Conservation (phyloP, 2,797 vertebrate species). For the Peromyscus eremicus region DNA sequence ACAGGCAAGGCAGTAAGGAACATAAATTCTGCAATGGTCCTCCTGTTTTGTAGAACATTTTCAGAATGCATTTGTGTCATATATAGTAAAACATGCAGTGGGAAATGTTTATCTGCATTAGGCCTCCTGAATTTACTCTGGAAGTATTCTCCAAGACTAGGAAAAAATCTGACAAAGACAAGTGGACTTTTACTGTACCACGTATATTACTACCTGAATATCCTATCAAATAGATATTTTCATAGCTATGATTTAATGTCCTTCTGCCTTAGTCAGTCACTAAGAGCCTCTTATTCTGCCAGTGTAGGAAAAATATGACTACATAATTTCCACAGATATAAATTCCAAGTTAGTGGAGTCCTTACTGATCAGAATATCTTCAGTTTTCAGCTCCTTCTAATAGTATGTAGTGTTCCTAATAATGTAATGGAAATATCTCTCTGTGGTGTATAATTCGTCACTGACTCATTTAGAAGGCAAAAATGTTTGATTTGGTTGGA, state of each 20-base stretch:
- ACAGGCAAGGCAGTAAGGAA: conserved; percentile 75
- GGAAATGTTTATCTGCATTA: conserved; percentile 51
- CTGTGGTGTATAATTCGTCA: neutral
- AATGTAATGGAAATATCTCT: neutral
- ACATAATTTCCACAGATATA: conserved; percentile 84
- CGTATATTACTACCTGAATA: conserved; percentile 80
- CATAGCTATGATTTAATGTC: conserved; percentile 83
- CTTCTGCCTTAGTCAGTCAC: conserved; percentile 83
- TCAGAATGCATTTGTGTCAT: conserved; percentile 73
- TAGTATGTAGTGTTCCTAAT: neutral
- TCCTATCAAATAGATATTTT: conserved; percentile 86
- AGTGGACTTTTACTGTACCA: conserved; percentile 82
- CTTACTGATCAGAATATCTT: conserved; percentile 64
- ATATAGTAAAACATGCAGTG: conserved; percentile 38
- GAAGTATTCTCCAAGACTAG: conserved; percentile 39
- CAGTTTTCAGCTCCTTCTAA: conserved; percentile 60
- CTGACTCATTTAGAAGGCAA: neutral
- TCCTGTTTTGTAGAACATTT: conserved; percentile 73
- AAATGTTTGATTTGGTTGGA: neutral
- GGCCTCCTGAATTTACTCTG: conserved; percentile 71
- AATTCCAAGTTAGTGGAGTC: conserved; percentile 80
- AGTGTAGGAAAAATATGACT: conserved; percentile 82
- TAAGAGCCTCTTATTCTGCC: conserved; percentile 84
- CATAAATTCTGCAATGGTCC: conserved; percentile 78
- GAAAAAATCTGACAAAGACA: conserved; percentile 76